Evolutionary conservation across 2,113 vertebrate genomes (phyloP).

Genomic region (Microtus ochrogaster): DNA sequence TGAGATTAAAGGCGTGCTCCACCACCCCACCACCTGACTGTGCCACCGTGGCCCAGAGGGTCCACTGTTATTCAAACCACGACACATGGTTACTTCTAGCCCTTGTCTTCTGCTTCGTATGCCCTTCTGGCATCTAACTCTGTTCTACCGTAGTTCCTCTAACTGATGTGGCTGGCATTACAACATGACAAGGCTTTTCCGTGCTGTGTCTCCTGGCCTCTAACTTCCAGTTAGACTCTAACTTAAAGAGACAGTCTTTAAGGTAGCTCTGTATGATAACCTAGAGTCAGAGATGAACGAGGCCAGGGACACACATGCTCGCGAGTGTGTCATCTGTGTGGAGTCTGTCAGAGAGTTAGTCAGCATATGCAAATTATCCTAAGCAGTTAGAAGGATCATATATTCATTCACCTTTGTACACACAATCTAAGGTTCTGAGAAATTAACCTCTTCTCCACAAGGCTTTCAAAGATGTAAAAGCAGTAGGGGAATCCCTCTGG

Average conservation of each 20-base stretch:
- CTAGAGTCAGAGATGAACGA: neutral
- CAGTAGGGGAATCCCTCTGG: neutral
- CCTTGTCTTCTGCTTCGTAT: neutral
- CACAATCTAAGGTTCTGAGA: neutral
- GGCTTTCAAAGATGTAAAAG: neutral
- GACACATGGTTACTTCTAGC: neutral
- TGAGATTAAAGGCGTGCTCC: no score
- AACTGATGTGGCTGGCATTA: neutral
- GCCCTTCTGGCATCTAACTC: neutral
- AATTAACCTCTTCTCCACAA: neutral
- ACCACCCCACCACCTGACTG: no score
- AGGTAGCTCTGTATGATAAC: neutral
- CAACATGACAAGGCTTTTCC: neutral
- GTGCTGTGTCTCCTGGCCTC: neutral
- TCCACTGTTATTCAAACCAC: neutral
- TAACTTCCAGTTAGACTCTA: no score
- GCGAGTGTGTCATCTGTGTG: rapidly evolving
- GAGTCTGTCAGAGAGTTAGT: neutral
- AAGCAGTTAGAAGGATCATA: rapidly evolving
- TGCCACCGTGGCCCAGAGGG: neutral
- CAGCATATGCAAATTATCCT: rapidly evolving
- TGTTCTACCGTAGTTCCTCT: neutral
- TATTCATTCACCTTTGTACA: neutral
- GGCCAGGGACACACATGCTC: no score
- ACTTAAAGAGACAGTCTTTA: neutral